A percentile compares a stretch with the other conserved stretches of the same genome.
These are phyloP conservation scores for Perccottus glenii DNA, from an alignment of 2,113 vertebrate species.

Conservation along the genomic window DNA sequence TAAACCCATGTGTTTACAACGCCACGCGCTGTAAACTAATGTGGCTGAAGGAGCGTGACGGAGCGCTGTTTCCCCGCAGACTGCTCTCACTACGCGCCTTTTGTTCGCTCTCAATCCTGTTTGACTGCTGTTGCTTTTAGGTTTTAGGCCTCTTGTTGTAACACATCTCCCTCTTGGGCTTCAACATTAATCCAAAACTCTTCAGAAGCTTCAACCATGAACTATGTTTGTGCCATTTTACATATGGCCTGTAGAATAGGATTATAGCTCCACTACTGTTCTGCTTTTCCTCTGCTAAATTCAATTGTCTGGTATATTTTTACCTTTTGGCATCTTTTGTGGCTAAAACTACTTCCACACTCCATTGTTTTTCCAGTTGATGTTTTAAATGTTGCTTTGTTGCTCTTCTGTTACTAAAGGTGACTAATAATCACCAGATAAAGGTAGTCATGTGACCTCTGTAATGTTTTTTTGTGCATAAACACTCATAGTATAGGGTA, in stretches of 20 bases:
- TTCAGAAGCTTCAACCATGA: not conserved
- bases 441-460: no score
- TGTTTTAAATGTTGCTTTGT: no score
- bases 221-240: not conserved
- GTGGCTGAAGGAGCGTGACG: conserved; percentile 58
- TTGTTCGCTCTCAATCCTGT: conserved; percentile 69
- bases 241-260: not conserved
- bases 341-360: no score
- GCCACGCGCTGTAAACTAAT: conserved; percentile 47
- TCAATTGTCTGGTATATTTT: not conserved
- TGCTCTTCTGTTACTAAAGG: no score
- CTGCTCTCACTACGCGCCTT: conserved; percentile 20
- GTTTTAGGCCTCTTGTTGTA: conserved; percentile 36
- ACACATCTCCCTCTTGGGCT: conserved; percentile 31
- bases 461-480: no score
- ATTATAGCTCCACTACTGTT: not conserved
- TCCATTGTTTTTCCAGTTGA: no score
- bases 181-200: not conserved
- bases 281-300: not conserved
- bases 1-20: conserved; percentile 51
- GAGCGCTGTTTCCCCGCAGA: conserved; percentile 39
- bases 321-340: no score
- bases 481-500: no score
- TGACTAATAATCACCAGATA: no score
- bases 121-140: conserved; percentile 50